Evolutionary conservation across 30 jellyfish, hydroid and myxozoan genomes (phyloP).

Genomic region (Aurelia coerulea): DNA sequence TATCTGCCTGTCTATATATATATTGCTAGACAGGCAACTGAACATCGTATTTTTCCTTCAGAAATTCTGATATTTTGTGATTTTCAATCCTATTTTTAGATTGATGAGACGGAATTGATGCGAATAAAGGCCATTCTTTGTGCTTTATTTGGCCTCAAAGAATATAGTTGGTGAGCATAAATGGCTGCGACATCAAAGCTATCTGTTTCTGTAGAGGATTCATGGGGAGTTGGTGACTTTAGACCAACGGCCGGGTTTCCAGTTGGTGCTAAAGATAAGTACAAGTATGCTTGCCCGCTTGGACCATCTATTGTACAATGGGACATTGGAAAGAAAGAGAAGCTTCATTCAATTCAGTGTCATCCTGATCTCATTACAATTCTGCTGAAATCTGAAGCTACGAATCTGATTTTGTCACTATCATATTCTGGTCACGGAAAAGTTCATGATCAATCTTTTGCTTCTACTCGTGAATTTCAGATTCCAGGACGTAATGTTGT

Average conservation of each 20-base stretch:
- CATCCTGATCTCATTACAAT: conserved; percentile 72
- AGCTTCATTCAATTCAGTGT: conserved; percentile 29
- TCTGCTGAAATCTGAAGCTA: conserved; percentile 32
- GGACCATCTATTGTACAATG: conserved; percentile 87
- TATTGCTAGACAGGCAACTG: no score
- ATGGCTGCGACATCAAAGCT: not conserved
- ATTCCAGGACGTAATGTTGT: conserved; percentile 74
- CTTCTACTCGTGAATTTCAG: conserved; percentile 30
- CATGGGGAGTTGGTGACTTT: conserved; percentile 90
- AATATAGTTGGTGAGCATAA: not conserved
- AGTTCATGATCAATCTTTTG: conserved; percentile 30
- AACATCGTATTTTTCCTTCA: no score
- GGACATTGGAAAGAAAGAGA: conserved; percentile 66
- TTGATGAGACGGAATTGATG: no score
- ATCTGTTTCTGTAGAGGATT: not conserved
- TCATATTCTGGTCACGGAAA: conserved; percentile 81
- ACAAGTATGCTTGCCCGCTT: conserved; percentile 73
- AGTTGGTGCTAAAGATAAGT: conserved; percentile 12
- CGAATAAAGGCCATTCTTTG: no score
- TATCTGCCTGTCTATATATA: no score
- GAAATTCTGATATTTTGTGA: no score
- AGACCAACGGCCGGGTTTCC: conserved; percentile 94
- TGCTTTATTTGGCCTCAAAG: no score
- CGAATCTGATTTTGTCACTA: conserved; percentile 32
- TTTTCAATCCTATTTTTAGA: no score